phyloP scores from a whole-genome alignment of 2,888 invertebrate species.

The Zele albiditarsus region DNA sequence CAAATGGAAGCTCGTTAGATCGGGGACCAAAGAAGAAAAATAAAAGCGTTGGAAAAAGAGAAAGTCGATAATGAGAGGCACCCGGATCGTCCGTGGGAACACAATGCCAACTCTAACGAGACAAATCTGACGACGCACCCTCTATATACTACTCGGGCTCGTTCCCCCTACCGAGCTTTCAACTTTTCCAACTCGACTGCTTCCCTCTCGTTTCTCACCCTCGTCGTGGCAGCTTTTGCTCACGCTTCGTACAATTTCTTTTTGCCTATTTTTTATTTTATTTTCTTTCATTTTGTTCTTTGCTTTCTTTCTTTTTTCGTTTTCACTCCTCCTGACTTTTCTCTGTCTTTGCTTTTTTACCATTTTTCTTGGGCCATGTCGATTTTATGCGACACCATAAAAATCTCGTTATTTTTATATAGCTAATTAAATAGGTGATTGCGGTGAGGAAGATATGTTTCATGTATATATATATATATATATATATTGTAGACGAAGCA shows the following conservation, averaged over 20 bases:
- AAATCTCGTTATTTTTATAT: constrained; percentile 70
- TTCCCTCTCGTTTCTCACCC: neutral
- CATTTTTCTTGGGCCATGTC: constrained; percentile 47
- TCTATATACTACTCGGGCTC: constrained; percentile 48
- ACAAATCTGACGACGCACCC: constrained; percentile 70
- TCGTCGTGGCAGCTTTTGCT: constrained; percentile 25
- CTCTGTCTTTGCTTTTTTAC: constrained; percentile 36
- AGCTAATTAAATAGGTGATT: constrained; percentile 65
- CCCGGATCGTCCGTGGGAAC: constrained; percentile 63
- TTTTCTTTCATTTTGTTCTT: constrained; percentile 5
- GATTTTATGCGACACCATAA: constrained; percentile 37
- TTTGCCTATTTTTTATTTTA: neutral
- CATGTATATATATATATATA: constrained; percentile 47
- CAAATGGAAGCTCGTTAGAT: constrained; percentile 59
- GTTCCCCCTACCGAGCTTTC: constrained; percentile 36
- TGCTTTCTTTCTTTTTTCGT: neutral
- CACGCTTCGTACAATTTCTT: constrained; percentile 33
- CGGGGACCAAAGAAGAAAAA: constrained; percentile 29
- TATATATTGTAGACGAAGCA: constrained; percentile 19
- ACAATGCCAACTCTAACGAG: constrained; percentile 72
- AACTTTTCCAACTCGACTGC: constrained; percentile 31
- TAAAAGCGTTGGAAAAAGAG: constrained; percentile 18
- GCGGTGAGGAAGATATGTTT: neutral
- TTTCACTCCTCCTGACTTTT: neutral
- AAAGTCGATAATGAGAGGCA: constrained; percentile 50